Conservation (phyloP, 2,888 invertebrate species). For the Philhelius pedissequus region DNA sequence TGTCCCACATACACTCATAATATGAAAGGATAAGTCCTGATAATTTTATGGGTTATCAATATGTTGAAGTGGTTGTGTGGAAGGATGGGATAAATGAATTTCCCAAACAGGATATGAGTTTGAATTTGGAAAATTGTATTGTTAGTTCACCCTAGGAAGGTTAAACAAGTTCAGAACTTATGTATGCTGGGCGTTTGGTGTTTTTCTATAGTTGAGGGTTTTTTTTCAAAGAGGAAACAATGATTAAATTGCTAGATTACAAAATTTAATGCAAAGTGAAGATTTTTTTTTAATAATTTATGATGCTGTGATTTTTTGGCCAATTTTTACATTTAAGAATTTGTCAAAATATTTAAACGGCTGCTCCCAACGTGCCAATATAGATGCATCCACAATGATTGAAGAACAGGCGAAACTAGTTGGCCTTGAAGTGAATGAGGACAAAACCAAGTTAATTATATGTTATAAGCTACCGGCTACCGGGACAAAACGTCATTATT, state of each 20-base stretch:
- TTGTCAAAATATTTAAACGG: too few species aligned
- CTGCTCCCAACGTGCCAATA: too few species aligned
- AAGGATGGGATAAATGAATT: slow-evolving; percentile 23
- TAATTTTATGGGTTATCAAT: slow-evolving; percentile 66
- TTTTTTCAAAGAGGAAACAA: neutral
- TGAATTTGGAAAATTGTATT: slow-evolving; percentile 7
- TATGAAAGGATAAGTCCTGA: slow-evolving; percentile 49
- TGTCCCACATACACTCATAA: neutral
- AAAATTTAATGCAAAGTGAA: neutral
- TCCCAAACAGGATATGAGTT: neutral
- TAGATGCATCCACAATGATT: too few species aligned
- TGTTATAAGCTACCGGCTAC: too few species aligned
- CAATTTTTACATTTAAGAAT: too few species aligned
- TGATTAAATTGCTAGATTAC: neutral
- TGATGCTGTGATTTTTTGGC: too few species aligned
- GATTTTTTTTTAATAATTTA: neutral
- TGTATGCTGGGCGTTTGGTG: neutral
- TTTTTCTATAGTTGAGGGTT: neutral
- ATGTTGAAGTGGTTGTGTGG: slow-evolving; percentile 23
- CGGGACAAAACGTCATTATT: too few species aligned
- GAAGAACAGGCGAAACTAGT: too few species aligned
- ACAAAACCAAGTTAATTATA: too few species aligned
- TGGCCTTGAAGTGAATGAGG: too few species aligned
- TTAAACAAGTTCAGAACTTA: neutral
- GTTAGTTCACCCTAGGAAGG: neutral